Evolutionary conservation across 2,113 vertebrate genomes (phyloP), one percentile per base, ranked within the genome.

Genomic region (Tachysurus fulvidraco): DNA sequence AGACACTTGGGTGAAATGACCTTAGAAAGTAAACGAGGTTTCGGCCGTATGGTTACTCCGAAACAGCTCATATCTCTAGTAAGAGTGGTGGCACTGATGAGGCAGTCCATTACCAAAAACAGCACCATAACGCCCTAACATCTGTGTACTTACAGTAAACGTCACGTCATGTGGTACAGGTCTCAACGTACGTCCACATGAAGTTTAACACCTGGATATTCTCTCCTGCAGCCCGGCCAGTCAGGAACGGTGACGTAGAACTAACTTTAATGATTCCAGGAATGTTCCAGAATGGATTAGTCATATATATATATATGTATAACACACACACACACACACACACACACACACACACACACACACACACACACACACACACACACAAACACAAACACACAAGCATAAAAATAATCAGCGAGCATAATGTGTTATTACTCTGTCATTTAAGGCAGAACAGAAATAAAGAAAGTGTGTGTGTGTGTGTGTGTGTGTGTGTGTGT

Each of bases 221-320:
- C 36, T 36, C 36, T 36, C 36, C 76, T 19, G 50, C 52, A 54
- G 30, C 10, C n/a, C 5, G 21, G 76, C 25, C 52, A 30, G 76
- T 17, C 30, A 78, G 76, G 52, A 55, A 8, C 30, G n/a, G n/a
- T 78, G 76, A 54, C 50, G 16, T 28, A 17, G 76, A 54, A 83
- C 89, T 86, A 89, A 12, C 88, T 91, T 46, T 86, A 83, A 74
- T 69, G 62, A 80, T 19, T 54, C 10, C 60, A 60, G 88, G 89
- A 88, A 85, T 86, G 71, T 87, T 85, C 83, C 60, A 41, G 69
- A 77, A 85, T 62, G 69, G 62, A 67, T 62, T 30, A 28, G 13
- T 85, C 69, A 77, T 52, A 71, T 13, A 82, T 36, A 36, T 36
- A 36, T 36, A 2, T 36, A 2, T 36, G 36, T 36, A 36, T 36